Evolutionary conservation across 2,888 invertebrate species (phyloP), one percentile per base, ranked within the genome.

Genomic region (Drosophila paracracens): DNA sequence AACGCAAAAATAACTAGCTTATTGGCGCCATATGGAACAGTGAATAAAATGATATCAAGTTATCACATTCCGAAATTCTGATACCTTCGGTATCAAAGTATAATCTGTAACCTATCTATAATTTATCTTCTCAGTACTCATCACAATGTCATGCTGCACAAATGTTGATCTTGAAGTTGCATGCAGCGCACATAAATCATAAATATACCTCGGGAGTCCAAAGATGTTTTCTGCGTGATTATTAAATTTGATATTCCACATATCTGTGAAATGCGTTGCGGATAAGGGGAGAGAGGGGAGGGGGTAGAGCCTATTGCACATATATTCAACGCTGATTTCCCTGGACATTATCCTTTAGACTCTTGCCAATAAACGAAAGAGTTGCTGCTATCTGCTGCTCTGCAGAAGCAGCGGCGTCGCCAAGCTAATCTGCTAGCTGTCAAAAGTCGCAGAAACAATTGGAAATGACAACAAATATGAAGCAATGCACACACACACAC

Each of bases 401-500:
- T 79, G 71, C 66, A 63, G 69, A 81, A 81, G 81, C 63, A 60
- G 63, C 80, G 77, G 80, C 88, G 81, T 77, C 85, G 75, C 83
- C 81, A 71, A 85, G 83, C 85, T 85, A 85, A 88, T 85, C 85
- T 85, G 85, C 74, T 79, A 58, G 76, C 85, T 86, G 85, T 86
- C 85, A 86, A 81, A 85, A 86, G 85, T 88, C 85, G 77, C 74
- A 76, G 85, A 85, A 83, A 86, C 88, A 88, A 86, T 86, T 86
- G 75, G 81, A 81, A 86, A 88, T 85, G 85, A 88, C 88, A 88
- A 83, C 88, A 86, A 85, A 86, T 85, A 85, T 85, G 75, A 82
- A 77, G 72, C 78, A 82, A 70, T 72, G 70, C 71, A 70, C 60
- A 71, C 59, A 21, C 4, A 10, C 72, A 70, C 70, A 67, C 64